Evolutionary conservation across 2,113 vertebrate species (phyloP).

Genomic region (Prochilodus magdalenae): DNA sequence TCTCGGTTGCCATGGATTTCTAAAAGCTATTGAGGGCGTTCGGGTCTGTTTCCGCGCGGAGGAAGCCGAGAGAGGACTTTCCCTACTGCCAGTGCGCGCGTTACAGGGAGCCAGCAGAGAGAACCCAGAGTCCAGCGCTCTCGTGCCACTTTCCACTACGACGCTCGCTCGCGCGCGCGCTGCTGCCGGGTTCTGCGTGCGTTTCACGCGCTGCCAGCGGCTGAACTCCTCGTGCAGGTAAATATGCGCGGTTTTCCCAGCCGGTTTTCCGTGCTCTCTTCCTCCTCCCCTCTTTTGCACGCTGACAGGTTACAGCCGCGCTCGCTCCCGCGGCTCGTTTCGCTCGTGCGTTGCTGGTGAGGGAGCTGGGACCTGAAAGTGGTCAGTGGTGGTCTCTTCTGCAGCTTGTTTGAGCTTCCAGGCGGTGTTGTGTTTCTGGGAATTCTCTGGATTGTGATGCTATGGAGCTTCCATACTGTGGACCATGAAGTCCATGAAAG

Average conservation of each 20-base stretch:
- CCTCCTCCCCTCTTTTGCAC: neutral
- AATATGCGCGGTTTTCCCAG: neutral
- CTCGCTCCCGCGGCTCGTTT: too few species aligned
- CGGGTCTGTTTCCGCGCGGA: conserved; percentile 70
- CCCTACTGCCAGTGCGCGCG: too few species aligned
- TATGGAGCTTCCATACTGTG: neutral
- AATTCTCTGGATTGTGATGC: neutral
- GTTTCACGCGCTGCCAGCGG: neutral
- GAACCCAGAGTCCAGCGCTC: conserved; percentile 55
- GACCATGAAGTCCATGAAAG: neutral
- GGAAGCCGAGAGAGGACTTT: conserved; percentile 70
- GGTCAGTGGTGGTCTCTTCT: too few species aligned
- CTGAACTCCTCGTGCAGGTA: conserved; percentile 45
- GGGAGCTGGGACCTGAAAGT: too few species aligned
- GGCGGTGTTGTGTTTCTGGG: too few species aligned
- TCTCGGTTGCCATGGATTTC: conserved; percentile 77
- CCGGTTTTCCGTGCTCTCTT: neutral
- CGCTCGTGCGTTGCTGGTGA: too few species aligned
- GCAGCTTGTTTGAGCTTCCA: neutral
- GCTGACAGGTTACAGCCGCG: too few species aligned
- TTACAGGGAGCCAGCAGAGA: conserved; percentile 47
- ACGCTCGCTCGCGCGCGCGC: conserved; percentile 48
- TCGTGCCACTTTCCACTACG: conserved; percentile 47
- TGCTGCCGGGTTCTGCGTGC: conserved; percentile 15
- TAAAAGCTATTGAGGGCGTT: conserved; percentile 74